phyloP scores from a whole-genome alignment of 2,797 vertebrate species.

The Pangasius macronema region DNA sequence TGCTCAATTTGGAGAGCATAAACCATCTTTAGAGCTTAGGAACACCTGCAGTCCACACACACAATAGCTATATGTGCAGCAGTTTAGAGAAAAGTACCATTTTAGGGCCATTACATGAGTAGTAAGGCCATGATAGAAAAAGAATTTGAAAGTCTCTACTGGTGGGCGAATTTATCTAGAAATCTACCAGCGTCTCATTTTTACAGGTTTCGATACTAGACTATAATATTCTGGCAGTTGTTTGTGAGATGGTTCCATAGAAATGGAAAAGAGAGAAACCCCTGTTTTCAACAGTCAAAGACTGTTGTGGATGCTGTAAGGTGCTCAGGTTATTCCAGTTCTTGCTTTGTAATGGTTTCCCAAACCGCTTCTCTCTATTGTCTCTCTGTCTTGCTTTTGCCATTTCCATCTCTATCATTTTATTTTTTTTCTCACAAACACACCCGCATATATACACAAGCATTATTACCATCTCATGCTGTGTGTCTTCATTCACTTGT shows the following conservation, averaged over 20 bases:
- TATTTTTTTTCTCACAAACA: background rate
- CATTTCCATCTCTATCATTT: conserved; percentile 12
- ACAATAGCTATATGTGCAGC: background rate
- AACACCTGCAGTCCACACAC: background rate
- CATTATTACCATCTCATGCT: conserved; percentile 11
- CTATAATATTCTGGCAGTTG: background rate
- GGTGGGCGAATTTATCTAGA: no score
- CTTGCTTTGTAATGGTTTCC: conserved; percentile 25
- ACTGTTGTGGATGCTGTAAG: background rate
- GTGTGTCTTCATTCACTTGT: conserved; percentile 35
- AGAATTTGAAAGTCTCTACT: background rate
- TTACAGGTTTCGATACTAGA: background rate
- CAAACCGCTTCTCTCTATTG: background rate
- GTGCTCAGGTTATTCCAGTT: conserved; percentile 3
- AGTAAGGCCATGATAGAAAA: background rate
- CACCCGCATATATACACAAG: background rate
- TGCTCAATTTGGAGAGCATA: background rate
- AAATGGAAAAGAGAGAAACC: background rate
- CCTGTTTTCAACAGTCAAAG: no score
- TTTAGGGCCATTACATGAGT: background rate
- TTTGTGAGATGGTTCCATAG: conserved; percentile 9
- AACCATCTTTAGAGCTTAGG: background rate
- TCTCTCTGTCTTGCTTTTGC: conserved; percentile 10
- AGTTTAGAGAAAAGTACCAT: background rate
- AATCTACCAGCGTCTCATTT: background rate